These are phyloP conservation scores for Dipodomys merriami DNA, from an alignment of 2,113 vertebrate genomes.

Conservation along the genomic window DNA sequence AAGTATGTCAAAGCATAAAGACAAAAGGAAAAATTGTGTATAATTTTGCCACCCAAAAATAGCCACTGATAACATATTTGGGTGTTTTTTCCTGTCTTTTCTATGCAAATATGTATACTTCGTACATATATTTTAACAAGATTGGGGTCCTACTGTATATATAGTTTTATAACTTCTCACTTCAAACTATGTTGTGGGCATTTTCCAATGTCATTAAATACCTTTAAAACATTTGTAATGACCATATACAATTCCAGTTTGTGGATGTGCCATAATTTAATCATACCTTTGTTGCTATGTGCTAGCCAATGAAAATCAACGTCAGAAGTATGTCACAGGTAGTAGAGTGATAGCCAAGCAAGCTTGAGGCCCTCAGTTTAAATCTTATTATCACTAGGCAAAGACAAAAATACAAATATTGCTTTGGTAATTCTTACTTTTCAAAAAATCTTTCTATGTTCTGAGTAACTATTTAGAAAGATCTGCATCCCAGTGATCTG, in stretches of 20 bases:
- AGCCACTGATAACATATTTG: slow-evolving; percentile 31
- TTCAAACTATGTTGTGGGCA: neutral
- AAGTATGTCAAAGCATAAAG: slow-evolving; percentile 50
- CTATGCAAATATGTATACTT: slow-evolving; percentile 4
- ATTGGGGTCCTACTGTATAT: neutral
- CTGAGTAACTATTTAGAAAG: slow-evolving; percentile 16
- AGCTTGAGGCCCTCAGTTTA: too few relatives aligned
- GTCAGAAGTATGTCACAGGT: too few relatives aligned
- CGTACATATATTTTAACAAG: neutral
- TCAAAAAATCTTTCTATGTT: neutral
- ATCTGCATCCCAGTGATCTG: slow-evolving; percentile 33
- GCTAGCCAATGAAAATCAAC: too few relatives aligned
- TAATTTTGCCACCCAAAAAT: slow-evolving; percentile 37
- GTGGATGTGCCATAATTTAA: slow-evolving; percentile 48
- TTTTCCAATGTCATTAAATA: slow-evolving; percentile 48
- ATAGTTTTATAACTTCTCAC: slow-evolving; percentile 53
- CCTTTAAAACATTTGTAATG: slow-evolving; percentile 54
- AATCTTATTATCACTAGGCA: too few relatives aligned
- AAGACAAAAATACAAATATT: neutral
- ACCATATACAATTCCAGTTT: neutral
- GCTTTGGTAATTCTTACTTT: slow-evolving; percentile 49
- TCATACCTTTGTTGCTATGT: slow-evolving; percentile 24
- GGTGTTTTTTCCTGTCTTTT: slow-evolving; percentile 38
- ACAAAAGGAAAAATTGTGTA: slow-evolving; percentile 52
- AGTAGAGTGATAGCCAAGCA: too few relatives aligned